Base-by-base conservation (phyloP, 1,140 invertebrate species). In the Papilio machaon region DNA sequence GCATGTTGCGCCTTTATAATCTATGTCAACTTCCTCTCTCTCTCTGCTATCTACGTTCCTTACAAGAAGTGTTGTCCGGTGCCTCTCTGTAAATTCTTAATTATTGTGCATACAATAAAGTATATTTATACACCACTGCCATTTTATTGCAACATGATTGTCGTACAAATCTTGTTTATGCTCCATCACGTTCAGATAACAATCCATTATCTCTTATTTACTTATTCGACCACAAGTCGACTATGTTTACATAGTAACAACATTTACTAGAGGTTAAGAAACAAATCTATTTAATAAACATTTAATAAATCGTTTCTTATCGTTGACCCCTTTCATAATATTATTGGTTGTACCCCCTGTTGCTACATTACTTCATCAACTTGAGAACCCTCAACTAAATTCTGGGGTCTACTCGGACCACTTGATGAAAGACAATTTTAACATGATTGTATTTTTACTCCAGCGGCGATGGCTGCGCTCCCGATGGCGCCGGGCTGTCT, bases 401-500 rank as follows among this genome's bases (percentile, higher is more conserved):
- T 60, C 10, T 60, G 1, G 19, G 30, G 10, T 23, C 60, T 17
- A 30, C 3, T n/a, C 2, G 11, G 5, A 6, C 54, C 15, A 17
- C 54, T 17, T 17, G 15, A 58, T 5, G 9, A 8, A 30, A 10
- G 23, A 2, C 23, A 23, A 9, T 11, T 64, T 49, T 46, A 75
- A 46, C 43, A 19, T 49, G 64, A 35, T 83, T 73, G 77, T 84
- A 84, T 84, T 81, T 81, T 75, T 75, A 80, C 94, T 94, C 70
- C 92, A 95, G 96, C 96, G 73, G 95, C 96, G 58, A 95, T 96
- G 85, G 95, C 95, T 64, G 94, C 95, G 0, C 89, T 97, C 2
- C 95, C 96, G 2, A 96, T 96, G 96, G 95, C 95, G 0, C 92
- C 95, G 0, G 96, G 96, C 0, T 96, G 96, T 79, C 91, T 96